Conservation (phyloP, 2,888 invertebrate species). For the Panorpa germanica region DNA sequence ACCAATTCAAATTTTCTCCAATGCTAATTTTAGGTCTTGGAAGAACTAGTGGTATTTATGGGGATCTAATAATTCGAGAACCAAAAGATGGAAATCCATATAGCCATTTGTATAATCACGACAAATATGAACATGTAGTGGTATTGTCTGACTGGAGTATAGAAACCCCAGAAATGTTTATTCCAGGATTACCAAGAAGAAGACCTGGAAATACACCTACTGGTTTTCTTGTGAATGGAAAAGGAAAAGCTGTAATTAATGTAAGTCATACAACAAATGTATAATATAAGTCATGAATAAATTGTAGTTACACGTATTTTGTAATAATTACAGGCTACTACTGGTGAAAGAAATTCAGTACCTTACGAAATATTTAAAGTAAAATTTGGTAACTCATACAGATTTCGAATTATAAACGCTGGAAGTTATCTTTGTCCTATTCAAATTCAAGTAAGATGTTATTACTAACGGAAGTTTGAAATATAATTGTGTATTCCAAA, state of each 20-base stretch:
- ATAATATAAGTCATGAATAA: too few species aligned
- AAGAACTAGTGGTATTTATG: constrained; percentile 21
- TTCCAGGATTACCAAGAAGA: constrained; percentile 11
- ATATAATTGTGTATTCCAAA: too few species aligned
- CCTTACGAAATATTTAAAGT: constrained; percentile 21
- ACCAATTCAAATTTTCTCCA: not conserved
- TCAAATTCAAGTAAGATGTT: too few species aligned
- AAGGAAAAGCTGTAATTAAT: too few species aligned
- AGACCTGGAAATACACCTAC: constrained; percentile 11
- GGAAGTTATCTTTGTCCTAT: too few species aligned
- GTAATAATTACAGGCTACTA: too few species aligned
- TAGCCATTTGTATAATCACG: constrained; percentile 20
- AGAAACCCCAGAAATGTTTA: constrained; percentile 11
- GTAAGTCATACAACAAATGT: too few species aligned
- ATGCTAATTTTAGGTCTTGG: constrained; percentile 17
- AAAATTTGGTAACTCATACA: too few species aligned
- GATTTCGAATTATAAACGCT: too few species aligned
- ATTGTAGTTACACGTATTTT: too few species aligned
- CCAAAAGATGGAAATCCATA: constrained; percentile 15
- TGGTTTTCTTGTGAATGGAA: constrained; percentile 12
- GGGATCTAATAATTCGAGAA: constrained; percentile 19
- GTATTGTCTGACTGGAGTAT: constrained; percentile 24
- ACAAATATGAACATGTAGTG: constrained; percentile 25
- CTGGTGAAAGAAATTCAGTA: too few species aligned
- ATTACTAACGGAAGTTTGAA: too few species aligned